Base-by-base conservation (phyloP, 2,113 vertebrate genomes). In the Limnothrissa miodon region DNA sequence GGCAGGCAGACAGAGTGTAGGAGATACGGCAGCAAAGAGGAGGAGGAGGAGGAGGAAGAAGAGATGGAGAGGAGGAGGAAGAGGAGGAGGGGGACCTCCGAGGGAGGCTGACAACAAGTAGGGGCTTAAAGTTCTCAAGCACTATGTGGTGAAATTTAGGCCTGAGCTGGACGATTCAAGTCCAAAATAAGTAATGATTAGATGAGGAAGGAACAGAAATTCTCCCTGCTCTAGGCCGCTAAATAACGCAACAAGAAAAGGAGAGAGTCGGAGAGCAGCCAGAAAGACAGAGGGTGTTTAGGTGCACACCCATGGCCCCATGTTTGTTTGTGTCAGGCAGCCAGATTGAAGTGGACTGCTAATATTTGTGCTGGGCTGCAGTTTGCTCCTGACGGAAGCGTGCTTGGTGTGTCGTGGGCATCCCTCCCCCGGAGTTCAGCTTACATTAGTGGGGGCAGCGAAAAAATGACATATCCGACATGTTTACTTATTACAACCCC, bases 1-100 rank as follows among this genome's bases (percentile, higher is more conserved):
- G 90, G 86, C 85, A 46, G 51, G 46, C 39, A 80, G 51, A 81
- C 48, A 79, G 36, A 70, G 82, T 59, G 42, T 39, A 66, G 36
- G 66, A 78, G 80, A 70, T 42, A 78, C 45, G 42, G 15, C 39
- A 45, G 70, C 39, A 39, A 42, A 3, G 53, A 39, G 36, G 39
- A 70, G 13, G 29, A 44, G 23, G 11, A 74, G 79, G 45, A 79
- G 88, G 89, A 85, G 86, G 83, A 81, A n/a, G 53, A 46, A 17
- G 42, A 48, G 39, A 42, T 74, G 79, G 13, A 33, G 56, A 39
- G 79, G 23, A n/a, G 39, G 66, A 46, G 21, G 42, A 46, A 45
- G 45, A 79, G 79, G 13, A 33, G 56, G 39, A 81, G n/a, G 15
- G 4, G 44, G 3, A 21, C 0, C 5, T 36, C 17, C 36, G n/a